Conservation (phyloP, 23 tunicate species). For the Corella eumyota region DNA sequence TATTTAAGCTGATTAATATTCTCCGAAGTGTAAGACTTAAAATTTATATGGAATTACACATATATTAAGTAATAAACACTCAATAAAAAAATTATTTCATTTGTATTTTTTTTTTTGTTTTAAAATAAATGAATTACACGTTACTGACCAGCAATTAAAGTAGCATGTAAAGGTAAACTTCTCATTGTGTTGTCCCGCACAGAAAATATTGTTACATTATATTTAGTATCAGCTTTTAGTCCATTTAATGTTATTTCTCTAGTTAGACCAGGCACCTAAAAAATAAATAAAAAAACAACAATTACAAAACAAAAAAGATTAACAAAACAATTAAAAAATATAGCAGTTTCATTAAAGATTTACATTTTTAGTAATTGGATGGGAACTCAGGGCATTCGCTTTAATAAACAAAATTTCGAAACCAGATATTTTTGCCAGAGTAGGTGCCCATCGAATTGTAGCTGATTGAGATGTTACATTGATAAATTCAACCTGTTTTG, state of each 20-base stretch:
- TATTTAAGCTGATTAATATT: neutral
- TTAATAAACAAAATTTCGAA: conserved; percentile 1
- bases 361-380: conserved; percentile 1
- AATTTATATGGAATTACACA: too few relatives aligned
- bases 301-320: too few relatives aligned
- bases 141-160: conserved; percentile 1
- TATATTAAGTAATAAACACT: too few relatives aligned
- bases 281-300: too few relatives aligned
- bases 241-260: neutral
- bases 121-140: too few relatives aligned
- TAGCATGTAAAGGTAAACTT: conserved; percentile 9
- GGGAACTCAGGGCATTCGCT: neutral
- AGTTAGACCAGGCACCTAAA: neutral
- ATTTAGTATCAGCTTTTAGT: conserved; percentile 4
- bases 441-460: neutral
- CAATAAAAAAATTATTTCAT: too few relatives aligned
- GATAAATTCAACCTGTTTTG: conserved; percentile 4
- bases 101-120: too few relatives aligned
- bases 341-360: too few relatives aligned
- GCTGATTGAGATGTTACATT: conserved; percentile 15
- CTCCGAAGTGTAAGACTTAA: too few relatives aligned
- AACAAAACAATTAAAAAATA: too few relatives aligned
- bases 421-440: conserved; percentile 3
- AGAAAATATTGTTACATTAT: conserved; percentile 8
- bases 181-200: neutral